Evolutionary conservation across 2,113 vertebrate genomes (phyloP).

Genomic region (Fukomys damarensis): DNA sequence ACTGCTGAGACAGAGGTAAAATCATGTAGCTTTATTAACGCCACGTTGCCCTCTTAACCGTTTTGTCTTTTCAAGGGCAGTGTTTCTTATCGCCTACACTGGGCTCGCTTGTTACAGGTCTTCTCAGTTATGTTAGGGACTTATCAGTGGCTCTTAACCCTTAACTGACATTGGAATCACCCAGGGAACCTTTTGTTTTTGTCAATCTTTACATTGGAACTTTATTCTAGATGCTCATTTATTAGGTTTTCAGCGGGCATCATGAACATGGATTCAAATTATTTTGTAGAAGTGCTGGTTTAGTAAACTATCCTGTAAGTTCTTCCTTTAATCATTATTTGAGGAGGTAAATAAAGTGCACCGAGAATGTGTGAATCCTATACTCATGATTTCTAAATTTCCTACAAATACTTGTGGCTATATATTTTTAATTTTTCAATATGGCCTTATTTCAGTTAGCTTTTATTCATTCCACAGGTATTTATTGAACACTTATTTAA

Average conservation of each 20-base stretch:
- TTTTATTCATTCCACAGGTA: not conserved
- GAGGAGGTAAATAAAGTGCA: not conserved
- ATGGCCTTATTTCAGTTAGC: not conserved
- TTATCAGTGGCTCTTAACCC: not conserved
- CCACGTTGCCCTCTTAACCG: not conserved
- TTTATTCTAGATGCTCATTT: not conserved
- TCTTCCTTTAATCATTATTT: not conserved
- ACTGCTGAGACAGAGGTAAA: not conserved
- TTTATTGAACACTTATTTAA: not conserved
- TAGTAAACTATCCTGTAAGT: not conserved
- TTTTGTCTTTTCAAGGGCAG: not conserved
- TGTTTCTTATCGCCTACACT: not conserved
- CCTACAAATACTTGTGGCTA: not conserved
- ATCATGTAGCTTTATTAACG: not conserved
- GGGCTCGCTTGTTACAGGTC: not conserved
- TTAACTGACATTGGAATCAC: not conserved
- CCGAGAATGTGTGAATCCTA: not conserved
- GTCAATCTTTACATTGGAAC: not conserved
- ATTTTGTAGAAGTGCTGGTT: not conserved
- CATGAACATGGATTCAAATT: not conserved
- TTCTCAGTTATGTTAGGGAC: not conserved
- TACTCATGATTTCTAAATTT: not conserved
- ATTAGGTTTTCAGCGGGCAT: not conserved
- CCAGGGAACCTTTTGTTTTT: not conserved
- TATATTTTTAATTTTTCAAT: not conserved